Evolutionary conservation across 2,888 invertebrate genomes (phyloP).

Genomic region (Zhengitettix transpicula): DNA sequence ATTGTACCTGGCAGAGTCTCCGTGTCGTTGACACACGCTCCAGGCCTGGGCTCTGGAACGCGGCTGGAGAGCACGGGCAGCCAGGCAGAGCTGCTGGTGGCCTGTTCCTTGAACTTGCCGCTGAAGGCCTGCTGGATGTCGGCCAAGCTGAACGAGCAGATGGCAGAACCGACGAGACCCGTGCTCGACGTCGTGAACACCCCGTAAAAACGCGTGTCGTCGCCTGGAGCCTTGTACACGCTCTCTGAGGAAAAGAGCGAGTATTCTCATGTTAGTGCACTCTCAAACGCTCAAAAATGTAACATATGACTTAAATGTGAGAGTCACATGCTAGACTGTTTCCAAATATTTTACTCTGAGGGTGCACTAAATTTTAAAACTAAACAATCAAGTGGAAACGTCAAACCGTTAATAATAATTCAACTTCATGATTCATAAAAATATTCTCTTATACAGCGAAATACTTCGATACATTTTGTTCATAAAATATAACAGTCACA

Average conservation of each 20-base stretch:
- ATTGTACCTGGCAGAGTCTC: slow-evolving; percentile 53
- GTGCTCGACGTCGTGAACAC: slow-evolving; percentile 92
- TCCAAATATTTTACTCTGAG: too few species aligned
- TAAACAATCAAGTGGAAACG: too few species aligned
- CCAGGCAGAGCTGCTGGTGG: slow-evolving; percentile 87
- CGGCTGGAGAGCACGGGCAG: slow-evolving; percentile 78
- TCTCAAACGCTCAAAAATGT: too few species aligned
- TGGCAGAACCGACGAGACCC: slow-evolving; percentile 92
- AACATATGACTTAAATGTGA: too few species aligned
- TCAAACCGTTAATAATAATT: too few species aligned
- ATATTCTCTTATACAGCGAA: too few species aligned
- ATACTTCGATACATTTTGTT: too few species aligned
- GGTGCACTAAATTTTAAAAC: too few species aligned
- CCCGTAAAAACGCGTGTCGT: slow-evolving; percentile 84
- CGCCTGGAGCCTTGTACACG: slow-evolving; percentile 83
- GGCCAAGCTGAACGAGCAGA: slow-evolving; percentile 83
- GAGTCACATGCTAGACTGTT: too few species aligned
- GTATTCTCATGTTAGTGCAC: too few species aligned
- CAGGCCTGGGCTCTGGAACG: slow-evolving; percentile 86
- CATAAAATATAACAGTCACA: too few species aligned
- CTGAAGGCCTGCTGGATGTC: slow-evolving; percentile 85
- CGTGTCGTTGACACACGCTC: slow-evolving; percentile 88
- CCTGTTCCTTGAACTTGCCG: slow-evolving; percentile 94
- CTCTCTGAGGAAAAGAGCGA: slow-evolving; percentile 46
- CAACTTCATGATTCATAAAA: too few species aligned